Percentiles rank a stretch among this genome's conserved stretches.
Evolutionary conservation across 2,797 vertebrate genomes (phyloP).

Genomic region (Epinephelus awoara): DNA sequence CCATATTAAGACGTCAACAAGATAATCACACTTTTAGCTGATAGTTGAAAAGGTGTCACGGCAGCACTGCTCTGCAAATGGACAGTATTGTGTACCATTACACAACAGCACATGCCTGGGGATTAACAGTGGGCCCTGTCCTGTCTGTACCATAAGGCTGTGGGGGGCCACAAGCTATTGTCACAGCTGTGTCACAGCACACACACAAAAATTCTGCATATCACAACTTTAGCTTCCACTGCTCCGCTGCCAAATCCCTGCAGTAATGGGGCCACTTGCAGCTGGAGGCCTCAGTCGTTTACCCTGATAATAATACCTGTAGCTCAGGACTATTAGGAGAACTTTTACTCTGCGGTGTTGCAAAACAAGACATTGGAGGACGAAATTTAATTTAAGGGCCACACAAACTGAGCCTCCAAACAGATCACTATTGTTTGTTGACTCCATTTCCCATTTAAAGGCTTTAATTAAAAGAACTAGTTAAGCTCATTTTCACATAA

Average conservation of each 20-base stretch:
- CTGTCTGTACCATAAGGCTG: conserved; percentile 66
- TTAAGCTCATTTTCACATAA: conserved; percentile 43
- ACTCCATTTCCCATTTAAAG: conserved; percentile 24
- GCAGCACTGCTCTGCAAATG: conserved; percentile 40
- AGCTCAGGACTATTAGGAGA: background rate
- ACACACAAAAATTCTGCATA: conserved; percentile 53
- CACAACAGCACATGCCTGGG: conserved; percentile 81
- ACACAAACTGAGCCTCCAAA: conserved; percentile 22
- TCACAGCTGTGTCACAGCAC: conserved; percentile 71
- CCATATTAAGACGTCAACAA: conserved; percentile 23
- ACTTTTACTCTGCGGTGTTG: background rate
- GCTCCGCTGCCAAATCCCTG: conserved; percentile 1
- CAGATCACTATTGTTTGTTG: conserved; percentile 27
- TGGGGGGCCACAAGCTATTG: conserved; percentile 72
- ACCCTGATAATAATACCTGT: background rate
- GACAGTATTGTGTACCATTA: conserved; percentile 67
- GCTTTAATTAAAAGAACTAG: conserved; percentile 48
- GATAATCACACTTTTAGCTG: conserved; percentile 17
- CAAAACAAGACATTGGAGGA: conserved; percentile 25
- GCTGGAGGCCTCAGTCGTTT: background rate
- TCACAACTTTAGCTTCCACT: conserved; percentile 48
- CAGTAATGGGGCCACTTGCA: conserved; percentile 10
- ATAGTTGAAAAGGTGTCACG: conserved; percentile 18
- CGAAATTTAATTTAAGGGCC: conserved; percentile 23
- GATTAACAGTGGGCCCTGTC: conserved; percentile 77